Evolutionary conservation across 2,797 vertebrate species (phyloP), one percentile per base, ranked within the genome.

Genomic region (Pangasius mekongensis): DNA sequence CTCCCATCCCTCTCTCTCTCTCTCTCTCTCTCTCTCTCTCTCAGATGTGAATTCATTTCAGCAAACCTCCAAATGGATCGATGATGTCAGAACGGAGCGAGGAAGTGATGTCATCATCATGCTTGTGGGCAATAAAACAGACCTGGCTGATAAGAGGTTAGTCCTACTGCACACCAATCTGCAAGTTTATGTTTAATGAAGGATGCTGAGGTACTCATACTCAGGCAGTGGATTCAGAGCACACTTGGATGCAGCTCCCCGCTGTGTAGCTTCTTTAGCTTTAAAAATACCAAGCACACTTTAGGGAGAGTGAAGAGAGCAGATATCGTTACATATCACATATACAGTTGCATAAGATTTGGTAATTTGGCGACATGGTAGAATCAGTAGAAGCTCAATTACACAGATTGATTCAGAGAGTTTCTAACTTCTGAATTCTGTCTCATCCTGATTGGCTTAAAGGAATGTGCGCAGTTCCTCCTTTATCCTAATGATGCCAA

Each of bases 21-120:
- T 71, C 30, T 67, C 60, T 81, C 27, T 58, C n/a, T 82, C 24
- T 84, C 54, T 58, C n/a, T 78, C 8, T 64, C 47, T 74, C 39
- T 84, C 95, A 97, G 97, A 98, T 86, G 94, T 98, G 89, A 98
- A 98, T 92, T 98, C 97, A 66, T 98, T 98, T 94, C 97, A 97
- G 92, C 97, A 98, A 94, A 98, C 97, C 71, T 97, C 97, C 49
- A 98, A 98, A 93, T 98, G 97, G 97, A 98, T 98, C 0, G 97
- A 98, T 49, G 97, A 98, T 0, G 97, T 98, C 93, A 95, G 97
- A 94, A 98, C 97, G 90, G 97, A 98, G 96, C 93, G 97, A 92
- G 97, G 97, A 94, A 97, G 97, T 90, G 97, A 98, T 85, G 97
- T 98, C 93, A 98, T 98, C 93, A 98, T 98, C 85, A 98, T 98